Percentiles rank a stretch among this genome's conserved stretches.
Conservation (phyloP, 2,888 invertebrate genomes). For the Drosophila buzzatii region DNA sequence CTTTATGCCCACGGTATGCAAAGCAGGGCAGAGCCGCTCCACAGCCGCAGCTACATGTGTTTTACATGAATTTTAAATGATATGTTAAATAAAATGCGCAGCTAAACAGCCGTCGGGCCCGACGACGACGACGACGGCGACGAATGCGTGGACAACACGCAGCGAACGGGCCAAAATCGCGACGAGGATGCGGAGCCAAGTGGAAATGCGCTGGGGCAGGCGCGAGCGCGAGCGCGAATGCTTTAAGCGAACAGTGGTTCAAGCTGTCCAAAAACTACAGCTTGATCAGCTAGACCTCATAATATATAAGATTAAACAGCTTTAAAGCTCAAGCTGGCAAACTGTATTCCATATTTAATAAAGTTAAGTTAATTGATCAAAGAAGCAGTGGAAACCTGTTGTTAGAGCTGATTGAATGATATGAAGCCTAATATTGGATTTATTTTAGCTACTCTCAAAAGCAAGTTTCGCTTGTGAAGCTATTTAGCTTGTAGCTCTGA, state of each 20-base stretch:
- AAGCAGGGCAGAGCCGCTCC: constrained; percentile 59
- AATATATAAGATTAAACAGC: no score
- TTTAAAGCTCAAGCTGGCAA: no score
- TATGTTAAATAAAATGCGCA: constrained; percentile 83
- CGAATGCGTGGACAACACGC: constrained; percentile 69
- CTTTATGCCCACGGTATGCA: constrained; percentile 77
- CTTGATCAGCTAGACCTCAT: not conserved
- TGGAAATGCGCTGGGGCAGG: constrained; percentile 25
- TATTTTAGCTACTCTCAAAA: no score
- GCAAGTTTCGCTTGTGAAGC: no score
- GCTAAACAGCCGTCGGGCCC: constrained; percentile 75
- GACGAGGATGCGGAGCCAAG: not conserved
- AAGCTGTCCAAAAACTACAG: not conserved
- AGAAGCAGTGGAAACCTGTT: no score
- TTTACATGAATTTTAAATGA: constrained; percentile 84
- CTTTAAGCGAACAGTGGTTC: constrained; percentile 39
- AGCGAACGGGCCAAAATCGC: constrained; percentile 26
- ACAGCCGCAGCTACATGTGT: constrained; percentile 76
- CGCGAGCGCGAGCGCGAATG: constrained; percentile 9
- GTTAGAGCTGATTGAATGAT: no score
- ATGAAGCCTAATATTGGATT: no score
- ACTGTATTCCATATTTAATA: no score
- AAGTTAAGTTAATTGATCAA: no score
- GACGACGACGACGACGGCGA: constrained; percentile 24
- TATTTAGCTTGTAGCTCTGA: no score